A percentile compares a stretch with the other conserved stretches of the same genome.
Evolutionary conservation across 2,113 vertebrate species (phyloP).

Genomic region (Nibea coibor): DNA sequence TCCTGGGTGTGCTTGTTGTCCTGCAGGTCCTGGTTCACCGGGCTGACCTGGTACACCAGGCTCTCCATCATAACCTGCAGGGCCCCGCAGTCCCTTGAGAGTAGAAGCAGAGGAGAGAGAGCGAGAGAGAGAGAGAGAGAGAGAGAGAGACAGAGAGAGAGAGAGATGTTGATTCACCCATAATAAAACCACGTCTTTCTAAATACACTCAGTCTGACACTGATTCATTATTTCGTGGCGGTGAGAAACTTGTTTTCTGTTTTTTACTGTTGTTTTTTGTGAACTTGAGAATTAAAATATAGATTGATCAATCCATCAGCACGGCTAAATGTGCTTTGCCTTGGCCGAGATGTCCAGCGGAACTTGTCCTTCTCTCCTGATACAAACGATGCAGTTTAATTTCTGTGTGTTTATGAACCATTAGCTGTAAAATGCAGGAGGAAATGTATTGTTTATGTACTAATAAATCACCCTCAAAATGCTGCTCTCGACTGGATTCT

Average conservation of each 20-base stretch:
- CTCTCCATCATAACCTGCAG: constrained; percentile 93
- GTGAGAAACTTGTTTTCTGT: background rate
- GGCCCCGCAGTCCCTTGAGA: constrained; percentile 89
- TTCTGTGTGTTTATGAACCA: constrained; percentile 21
- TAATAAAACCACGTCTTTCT: constrained; percentile 2
- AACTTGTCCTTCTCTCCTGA: background rate
- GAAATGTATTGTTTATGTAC: background rate
- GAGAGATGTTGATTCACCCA: background rate
- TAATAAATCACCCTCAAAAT: constrained; percentile 48
- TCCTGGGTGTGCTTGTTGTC: constrained; percentile 90
- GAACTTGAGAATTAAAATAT: background rate
- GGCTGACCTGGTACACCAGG: constrained; percentile 96
- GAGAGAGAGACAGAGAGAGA: background rate
- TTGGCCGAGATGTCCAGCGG: background rate
- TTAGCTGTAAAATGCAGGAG: constrained; percentile 2
- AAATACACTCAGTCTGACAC: background rate
- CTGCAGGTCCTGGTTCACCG: constrained; percentile 93
- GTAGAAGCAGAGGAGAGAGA: too few relatives aligned
- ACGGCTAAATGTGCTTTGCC: background rate
- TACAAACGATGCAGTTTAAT: constrained; percentile 13
- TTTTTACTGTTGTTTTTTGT: background rate
- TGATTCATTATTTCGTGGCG: constrained; percentile 9
- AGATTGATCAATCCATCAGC: background rate
- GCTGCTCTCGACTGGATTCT: constrained; percentile 12
- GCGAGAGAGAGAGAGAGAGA: background rate